Percentiles rank a stretch among this genome's conserved stretches.
phyloP scores from a whole-genome alignment of 2,888 invertebrate species.

The Buathra laborator region DNA sequence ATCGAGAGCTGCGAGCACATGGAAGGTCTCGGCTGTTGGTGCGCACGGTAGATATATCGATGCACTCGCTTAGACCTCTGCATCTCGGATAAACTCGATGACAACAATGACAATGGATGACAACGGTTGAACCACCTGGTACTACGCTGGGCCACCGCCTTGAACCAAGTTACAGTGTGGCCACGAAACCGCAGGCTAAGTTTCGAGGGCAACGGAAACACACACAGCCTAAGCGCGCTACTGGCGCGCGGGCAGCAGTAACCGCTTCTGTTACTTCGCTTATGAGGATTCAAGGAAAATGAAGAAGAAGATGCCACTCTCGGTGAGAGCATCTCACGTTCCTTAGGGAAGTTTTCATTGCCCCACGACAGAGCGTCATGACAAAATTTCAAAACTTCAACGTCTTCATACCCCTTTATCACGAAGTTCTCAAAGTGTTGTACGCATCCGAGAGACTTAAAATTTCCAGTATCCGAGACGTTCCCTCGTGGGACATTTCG shows the following conservation, averaged over 20 bases:
- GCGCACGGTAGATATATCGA: slow-evolving; percentile 26
- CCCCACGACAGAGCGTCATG: slow-evolving; percentile 12
- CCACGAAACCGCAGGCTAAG: slow-evolving; percentile 54
- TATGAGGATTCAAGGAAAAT: slow-evolving; percentile 31
- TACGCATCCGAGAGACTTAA: neutral
- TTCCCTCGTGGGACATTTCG: neutral
- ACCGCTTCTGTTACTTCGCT: slow-evolving; percentile 16
- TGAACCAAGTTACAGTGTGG: slow-evolving; percentile 58
- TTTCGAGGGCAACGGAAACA: slow-evolving; percentile 49
- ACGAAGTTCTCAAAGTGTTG: neutral
- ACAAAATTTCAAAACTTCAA: slow-evolving; percentile 13
- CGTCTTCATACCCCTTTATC: neutral
- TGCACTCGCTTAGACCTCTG: neutral
- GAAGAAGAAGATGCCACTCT: slow-evolving; percentile 7
- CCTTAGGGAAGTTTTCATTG: slow-evolving; percentile 50
- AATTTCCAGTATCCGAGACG: slow-evolving; percentile 14
- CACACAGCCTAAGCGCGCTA: slow-evolving; percentile 5
- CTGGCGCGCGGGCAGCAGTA: neutral
- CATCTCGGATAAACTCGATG: slow-evolving; percentile 58
- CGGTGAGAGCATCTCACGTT: slow-evolving; percentile 18
- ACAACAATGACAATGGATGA: slow-evolving; percentile 69
- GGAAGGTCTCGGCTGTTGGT: neutral
- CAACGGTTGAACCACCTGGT: slow-evolving; percentile 63
- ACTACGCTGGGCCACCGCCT: slow-evolving; percentile 23
- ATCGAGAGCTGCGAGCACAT: slow-evolving; percentile 12